Evolutionary conservation across 1,140 invertebrate species (phyloP).

Genomic region (Brevipalpus yothersi): DNA sequence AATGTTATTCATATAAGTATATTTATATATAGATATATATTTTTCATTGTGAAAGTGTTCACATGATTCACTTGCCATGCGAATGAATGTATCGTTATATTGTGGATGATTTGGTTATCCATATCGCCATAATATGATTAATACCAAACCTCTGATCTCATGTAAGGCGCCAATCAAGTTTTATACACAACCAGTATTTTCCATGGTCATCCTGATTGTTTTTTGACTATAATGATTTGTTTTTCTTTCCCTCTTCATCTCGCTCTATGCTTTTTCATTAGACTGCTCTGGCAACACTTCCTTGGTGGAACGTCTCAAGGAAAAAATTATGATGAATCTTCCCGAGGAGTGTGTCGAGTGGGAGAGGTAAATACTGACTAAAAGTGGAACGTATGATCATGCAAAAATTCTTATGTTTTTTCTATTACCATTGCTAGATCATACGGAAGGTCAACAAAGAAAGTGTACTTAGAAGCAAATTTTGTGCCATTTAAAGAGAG

Average conservation of each 20-base stretch:
- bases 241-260: background rate
- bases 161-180: no score
- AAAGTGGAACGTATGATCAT: background rate
- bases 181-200: no score
- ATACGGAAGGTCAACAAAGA: constrained; percentile 25
- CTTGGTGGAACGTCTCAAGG: background rate
- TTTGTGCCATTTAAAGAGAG: constrained; percentile 47
- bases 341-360: constrained; percentile 7
- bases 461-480: constrained; percentile 46
- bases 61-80: no score
- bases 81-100: no score
- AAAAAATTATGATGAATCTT: constrained; percentile 2
- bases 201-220: no score
- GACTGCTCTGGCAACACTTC: background rate
- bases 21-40: no score
- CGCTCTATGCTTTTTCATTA: background rate
- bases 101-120: no score
- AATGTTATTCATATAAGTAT: no score
- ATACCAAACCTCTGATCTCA: no score
- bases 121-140: no score
- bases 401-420: background rate
- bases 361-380: constrained; percentile 24
- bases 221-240: background rate
- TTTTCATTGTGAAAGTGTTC: no score
- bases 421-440: constrained; percentile 15